A percentile compares a stretch with the other conserved stretches of the same genome.
phyloP scores from a whole-genome alignment of 2,888 invertebrate genomes.

The Leptopterna dolabrata region DNA sequence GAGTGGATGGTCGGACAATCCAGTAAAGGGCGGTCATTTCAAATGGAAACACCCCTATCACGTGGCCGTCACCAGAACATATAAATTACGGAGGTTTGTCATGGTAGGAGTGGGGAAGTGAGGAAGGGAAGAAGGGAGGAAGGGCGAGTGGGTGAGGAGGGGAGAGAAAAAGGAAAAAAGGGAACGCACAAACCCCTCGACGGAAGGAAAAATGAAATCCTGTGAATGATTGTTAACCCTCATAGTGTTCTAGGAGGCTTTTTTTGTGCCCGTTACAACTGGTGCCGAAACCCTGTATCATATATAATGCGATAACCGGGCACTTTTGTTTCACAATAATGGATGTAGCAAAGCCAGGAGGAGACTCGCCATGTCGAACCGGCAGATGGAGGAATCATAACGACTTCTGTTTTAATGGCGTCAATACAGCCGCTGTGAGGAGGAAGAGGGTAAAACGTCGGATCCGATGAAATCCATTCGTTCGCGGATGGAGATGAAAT shows the following conservation, averaged over 20 bases:
- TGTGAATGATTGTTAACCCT: not conserved
- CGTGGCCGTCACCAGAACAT: not conserved
- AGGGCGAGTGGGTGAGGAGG: too few species aligned
- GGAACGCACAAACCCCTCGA: not conserved
- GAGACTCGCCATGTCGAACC: not conserved
- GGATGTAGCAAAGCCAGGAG: not conserved
- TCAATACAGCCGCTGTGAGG: not conserved
- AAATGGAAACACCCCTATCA: not conserved
- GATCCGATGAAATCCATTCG: not conserved
- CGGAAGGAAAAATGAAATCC: not conserved
- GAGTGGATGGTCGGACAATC: not conserved
- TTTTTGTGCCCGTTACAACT: not conserved
- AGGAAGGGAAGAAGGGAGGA: not conserved
- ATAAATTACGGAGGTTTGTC: not conserved
- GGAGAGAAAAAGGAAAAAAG: not conserved
- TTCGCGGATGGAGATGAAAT: too few species aligned
- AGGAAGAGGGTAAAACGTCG: too few species aligned
- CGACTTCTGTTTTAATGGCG: not conserved
- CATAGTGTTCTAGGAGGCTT: not conserved
- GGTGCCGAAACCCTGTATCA: not conserved
- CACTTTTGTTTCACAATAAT: not conserved
- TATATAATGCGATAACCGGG: not conserved
- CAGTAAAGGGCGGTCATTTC: not conserved
- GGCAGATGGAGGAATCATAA: not conserved
- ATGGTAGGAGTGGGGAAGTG: too few species aligned